Conservation (phyloP, 2,888 invertebrate genomes). For the Nomada flava region DNA sequence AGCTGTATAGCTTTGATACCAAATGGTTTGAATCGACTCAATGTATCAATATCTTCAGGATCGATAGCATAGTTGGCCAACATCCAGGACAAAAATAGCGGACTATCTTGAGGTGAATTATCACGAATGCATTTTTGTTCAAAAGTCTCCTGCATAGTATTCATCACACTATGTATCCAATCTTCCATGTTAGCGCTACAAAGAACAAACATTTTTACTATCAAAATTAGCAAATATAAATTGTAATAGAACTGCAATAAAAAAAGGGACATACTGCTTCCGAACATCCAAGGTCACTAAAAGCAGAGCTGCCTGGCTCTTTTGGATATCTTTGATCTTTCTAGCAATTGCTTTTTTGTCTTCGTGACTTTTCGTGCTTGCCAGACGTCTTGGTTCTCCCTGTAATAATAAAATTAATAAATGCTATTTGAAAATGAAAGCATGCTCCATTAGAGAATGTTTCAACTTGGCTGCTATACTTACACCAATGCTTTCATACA, state of each 20-base stretch:
- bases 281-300: slow-evolving; percentile 79
- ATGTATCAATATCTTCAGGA: slow-evolving; percentile 76
- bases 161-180: slow-evolving; percentile 77
- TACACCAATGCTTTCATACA: slow-evolving; percentile 80
- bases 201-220: not conserved
- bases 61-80: slow-evolving; percentile 81
- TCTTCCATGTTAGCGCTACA: slow-evolving; percentile 73
- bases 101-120: slow-evolving; percentile 78
- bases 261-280: slow-evolving; percentile 72
- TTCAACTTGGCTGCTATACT: slow-evolving; percentile 6
- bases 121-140: slow-evolving; percentile 81
- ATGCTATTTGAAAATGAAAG: not conserved
- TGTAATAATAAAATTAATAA: slow-evolving; percentile 25
- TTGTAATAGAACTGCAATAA: not conserved
- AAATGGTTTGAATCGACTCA: slow-evolving; percentile 78
- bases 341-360: slow-evolving; percentile 79
- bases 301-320: slow-evolving; percentile 79
- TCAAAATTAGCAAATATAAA: not conserved
- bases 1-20: slow-evolving; percentile 81
- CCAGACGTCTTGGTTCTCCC: slow-evolving; percentile 81
- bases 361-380: slow-evolving; percentile 79
- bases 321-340: slow-evolving; percentile 80
- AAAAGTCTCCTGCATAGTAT: slow-evolving; percentile 78
- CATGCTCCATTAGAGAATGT: not conserved
- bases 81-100: slow-evolving; percentile 83